phyloP scores from a whole-genome alignment of 2,113 vertebrate genomes.

The Embiotoca jacksoni region DNA sequence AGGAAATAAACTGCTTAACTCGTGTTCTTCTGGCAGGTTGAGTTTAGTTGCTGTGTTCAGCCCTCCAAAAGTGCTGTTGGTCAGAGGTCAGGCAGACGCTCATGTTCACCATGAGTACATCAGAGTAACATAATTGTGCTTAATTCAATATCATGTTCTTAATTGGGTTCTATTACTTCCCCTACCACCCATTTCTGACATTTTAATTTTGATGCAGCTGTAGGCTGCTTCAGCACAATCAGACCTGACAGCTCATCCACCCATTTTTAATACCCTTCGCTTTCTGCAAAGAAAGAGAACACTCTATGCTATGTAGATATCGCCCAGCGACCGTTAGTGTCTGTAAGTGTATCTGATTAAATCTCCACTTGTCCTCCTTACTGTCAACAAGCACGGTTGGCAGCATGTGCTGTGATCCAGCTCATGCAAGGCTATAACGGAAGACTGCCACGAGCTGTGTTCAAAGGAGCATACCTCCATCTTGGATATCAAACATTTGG shows the following conservation, averaged over 20 bases:
- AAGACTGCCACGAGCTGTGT: conserved; percentile 69
- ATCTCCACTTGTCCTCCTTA: conserved; percentile 62
- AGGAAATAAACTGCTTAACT: too few species aligned
- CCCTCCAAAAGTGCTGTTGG: background rate
- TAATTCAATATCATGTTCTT: conserved; percentile 1
- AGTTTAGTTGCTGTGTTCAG: background rate
- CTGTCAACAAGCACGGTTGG: conserved; percentile 74
- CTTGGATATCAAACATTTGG: conserved; percentile 86
- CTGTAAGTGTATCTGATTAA: conserved; percentile 61
- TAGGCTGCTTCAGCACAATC: conserved; percentile 20
- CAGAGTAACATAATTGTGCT: conserved; percentile 10
- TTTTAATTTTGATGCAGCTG: conserved; percentile 28
- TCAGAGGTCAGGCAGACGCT: conserved; percentile 15
- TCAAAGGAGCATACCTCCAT: conserved; percentile 80
- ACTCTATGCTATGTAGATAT: conserved; percentile 45
- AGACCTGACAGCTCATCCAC: background rate
- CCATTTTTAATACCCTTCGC: conserved; percentile 40
- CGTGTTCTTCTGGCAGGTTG: background rate
- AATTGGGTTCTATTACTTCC: background rate
- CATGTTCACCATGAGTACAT: conserved; percentile 17
- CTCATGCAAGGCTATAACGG: conserved; percentile 62
- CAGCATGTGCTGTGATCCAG: conserved; percentile 59
- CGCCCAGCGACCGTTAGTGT: conserved; percentile 44
- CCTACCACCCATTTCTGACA: background rate
- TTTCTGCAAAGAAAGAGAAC: conserved; percentile 62